These are phyloP conservation scores for Petrolisthes cinctipes DNA, from an alignment of 2,888 invertebrate genomes.

Conservation along the genomic window DNA sequence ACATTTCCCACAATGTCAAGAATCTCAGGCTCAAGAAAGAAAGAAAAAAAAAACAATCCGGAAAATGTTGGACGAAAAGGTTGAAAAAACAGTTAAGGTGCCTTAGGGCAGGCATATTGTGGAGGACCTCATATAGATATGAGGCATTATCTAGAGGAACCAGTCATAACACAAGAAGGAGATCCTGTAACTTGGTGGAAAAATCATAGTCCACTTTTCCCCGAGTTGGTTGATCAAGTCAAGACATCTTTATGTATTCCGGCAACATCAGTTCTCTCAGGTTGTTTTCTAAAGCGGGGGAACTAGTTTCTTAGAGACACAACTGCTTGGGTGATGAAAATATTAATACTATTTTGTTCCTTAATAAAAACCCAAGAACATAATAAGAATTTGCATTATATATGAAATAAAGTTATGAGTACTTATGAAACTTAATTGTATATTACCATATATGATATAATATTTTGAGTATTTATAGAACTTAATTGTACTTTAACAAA, in stretches of 20 bases:
- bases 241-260: background rate
- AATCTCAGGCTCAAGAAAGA: background rate
- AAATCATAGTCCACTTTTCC: background rate
- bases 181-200: conserved; percentile 15
- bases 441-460: too few relatives aligned
- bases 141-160: conserved; percentile 14
- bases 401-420: too few relatives aligned
- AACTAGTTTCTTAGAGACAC: conserved; percentile 17
- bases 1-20: background rate
- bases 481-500: too few relatives aligned
- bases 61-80: background rate
- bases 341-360: conserved; percentile 17
- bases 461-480: too few relatives aligned
- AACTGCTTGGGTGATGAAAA: conserved; percentile 7
- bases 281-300: conserved; percentile 15
- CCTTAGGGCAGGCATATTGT: too few relatives aligned
- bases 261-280: background rate
- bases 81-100: too few relatives aligned
- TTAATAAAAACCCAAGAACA: conserved; percentile 25
- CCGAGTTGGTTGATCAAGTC: background rate
- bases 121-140: too few relatives aligned
- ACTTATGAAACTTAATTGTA: too few relatives aligned
- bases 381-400: too few relatives aligned
- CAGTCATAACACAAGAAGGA: background rate
- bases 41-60: background rate